Conservation (phyloP, 2,888 invertebrate genomes). For the Brachyptera putata region DNA sequence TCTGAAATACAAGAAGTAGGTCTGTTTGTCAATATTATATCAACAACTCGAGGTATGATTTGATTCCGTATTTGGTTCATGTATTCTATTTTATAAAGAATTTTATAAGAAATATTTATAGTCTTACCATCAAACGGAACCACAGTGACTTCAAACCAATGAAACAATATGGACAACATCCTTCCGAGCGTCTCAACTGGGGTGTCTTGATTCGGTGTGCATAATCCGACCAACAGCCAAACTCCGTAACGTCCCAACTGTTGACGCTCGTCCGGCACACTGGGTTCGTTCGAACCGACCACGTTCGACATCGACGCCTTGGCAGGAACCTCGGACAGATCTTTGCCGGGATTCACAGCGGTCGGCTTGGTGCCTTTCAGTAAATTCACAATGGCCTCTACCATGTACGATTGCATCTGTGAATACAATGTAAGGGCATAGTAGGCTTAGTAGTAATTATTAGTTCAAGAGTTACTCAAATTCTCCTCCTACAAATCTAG, state of each 20-base stretch:
- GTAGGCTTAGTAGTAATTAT: no score
- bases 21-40: no score
- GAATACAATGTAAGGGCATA: neutral
- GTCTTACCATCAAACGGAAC: constrained; percentile 89
- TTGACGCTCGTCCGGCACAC: constrained; percentile 81
- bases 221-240: constrained; percentile 93
- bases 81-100: no score
- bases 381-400: constrained; percentile 88
- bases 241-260: constrained; percentile 92
- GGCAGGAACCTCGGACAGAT: constrained; percentile 45
- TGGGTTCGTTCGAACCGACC: constrained; percentile 50
- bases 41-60: no score
- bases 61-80: no score
- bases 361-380: constrained; percentile 88
- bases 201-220: constrained; percentile 72
- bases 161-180: constrained; percentile 92
- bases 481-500: no score
- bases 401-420: constrained; percentile 80
- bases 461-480: no score
- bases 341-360: constrained; percentile 60
- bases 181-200: constrained; percentile 80
- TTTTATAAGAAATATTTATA: no score
- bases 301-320: constrained; percentile 34
- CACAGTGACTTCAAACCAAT: constrained; percentile 99
- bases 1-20: no score